phyloP scores from a whole-genome alignment of 2,797 vertebrate species.

The Phoeniculus purpureus region DNA sequence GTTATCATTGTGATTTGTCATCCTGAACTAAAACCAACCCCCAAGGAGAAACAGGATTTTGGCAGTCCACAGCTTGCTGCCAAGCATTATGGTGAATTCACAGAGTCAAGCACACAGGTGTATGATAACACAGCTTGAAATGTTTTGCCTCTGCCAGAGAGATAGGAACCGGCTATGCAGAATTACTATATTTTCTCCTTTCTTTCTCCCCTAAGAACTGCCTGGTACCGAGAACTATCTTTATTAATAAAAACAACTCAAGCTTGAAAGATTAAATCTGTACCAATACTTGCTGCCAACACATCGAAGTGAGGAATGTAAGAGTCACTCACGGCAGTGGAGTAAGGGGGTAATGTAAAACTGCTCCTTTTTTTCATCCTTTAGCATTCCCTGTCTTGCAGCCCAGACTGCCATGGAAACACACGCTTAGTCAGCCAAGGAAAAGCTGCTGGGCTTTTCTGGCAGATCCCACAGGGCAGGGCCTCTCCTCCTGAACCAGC shows the following conservation, averaged over 20 bases:
- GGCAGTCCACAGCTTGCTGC: not conserved
- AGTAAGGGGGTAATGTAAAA: not conserved
- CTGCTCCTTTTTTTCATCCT: not conserved
- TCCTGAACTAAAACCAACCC: not conserved
- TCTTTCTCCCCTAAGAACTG: not conserved
- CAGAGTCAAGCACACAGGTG: not conserved
- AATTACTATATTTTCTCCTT: not conserved
- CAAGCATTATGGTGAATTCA: not conserved
- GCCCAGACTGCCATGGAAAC: conserved; percentile 1
- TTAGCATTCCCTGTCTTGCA: not conserved
- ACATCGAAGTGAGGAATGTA: not conserved
- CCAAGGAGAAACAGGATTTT: not conserved
- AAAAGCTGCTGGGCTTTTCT: not conserved
- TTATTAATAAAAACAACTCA: conserved; percentile 16
- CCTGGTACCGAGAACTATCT: not conserved
- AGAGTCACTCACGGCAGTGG: not conserved
- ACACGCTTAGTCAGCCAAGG: not conserved
- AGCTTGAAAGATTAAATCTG: not conserved
- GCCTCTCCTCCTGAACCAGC: not conserved
- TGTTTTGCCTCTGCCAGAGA: not conserved
- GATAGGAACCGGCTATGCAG: not conserved
- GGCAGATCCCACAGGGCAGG: not conserved
- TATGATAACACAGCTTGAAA: not conserved
- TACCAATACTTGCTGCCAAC: not conserved
- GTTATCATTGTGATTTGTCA: not conserved